A percentile compares a stretch with the other conserved stretches of the same genome.
Evolutionary conservation across 1,140 invertebrate genomes (phyloP).

Genomic region (Portunus trituberculatus): DNA sequence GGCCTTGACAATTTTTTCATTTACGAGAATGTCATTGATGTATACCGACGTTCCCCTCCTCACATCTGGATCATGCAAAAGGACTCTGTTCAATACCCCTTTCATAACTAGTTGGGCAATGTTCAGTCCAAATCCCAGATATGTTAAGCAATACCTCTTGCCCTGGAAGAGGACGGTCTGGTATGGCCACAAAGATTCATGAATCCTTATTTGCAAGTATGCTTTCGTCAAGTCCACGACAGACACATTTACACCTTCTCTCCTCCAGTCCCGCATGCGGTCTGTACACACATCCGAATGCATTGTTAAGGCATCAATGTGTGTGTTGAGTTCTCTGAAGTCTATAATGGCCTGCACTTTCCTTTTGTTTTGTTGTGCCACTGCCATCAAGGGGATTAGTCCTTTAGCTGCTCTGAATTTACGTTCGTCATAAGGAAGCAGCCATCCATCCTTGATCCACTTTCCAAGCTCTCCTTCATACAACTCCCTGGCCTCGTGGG

Average conservation of each 20-base stretch:
- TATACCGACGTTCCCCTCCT: neutral
- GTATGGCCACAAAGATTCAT: conserved; percentile 10
- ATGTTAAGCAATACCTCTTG: neutral
- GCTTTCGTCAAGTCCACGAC: neutral
- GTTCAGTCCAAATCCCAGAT: conserved; percentile 36
- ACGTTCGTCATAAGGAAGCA: no score
- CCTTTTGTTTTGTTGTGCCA: no score
- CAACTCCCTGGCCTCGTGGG: no score
- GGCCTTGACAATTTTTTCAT: neutral
- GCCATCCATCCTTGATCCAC: no score
- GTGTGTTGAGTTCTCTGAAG: no score
- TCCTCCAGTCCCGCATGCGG: neutral
- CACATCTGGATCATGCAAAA: neutral
- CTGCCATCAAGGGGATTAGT: no score
- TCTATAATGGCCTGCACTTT: no score
- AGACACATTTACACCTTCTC: conserved; percentile 14
- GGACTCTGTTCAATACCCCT: conserved; percentile 32
- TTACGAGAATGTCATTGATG: conserved; percentile 35
- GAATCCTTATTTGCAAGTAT: neutral
- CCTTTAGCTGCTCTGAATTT: no score
- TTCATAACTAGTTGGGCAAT: conserved; percentile 45
- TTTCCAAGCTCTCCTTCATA: no score
- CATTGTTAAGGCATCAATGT: no score
- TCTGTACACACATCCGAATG: conserved; percentile 42
- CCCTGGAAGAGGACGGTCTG: neutral